Percentiles rank a stretch among this genome's conserved stretches.
phyloP scores from a whole-genome alignment of 2,888 invertebrate species.

The Biston stratarius region DNA sequence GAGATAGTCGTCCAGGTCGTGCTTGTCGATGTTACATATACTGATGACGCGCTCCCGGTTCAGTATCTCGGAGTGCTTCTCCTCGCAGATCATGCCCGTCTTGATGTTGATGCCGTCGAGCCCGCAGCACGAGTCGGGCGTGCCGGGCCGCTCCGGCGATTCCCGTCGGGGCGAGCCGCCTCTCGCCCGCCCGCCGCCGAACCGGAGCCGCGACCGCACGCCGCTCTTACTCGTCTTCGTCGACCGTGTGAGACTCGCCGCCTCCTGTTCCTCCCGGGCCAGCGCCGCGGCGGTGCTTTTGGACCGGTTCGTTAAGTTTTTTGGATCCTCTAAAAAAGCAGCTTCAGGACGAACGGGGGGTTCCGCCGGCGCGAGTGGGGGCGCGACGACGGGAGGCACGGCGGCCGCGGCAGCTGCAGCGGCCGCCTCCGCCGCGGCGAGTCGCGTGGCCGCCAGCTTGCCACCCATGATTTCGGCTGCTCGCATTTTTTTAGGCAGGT shows the following conservation, averaged over 20 bases:
- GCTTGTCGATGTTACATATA: constrained; percentile 92
- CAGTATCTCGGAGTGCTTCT: constrained; percentile 84
- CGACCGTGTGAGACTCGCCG: constrained; percentile 84
- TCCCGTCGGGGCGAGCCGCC: constrained; percentile 69
- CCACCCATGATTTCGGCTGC: constrained; percentile 82
- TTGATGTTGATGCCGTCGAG: constrained; percentile 78
- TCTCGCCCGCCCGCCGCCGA: constrained; percentile 55
- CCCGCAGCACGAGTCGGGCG: constrained; percentile 83
- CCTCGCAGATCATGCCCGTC: constrained; percentile 80
- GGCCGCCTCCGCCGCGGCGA: constrained; percentile 54
- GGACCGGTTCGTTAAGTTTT: constrained; percentile 86
- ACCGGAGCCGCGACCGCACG: constrained; percentile 59
- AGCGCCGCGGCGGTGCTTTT: constrained; percentile 86
- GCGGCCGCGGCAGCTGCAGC: constrained; percentile 54
- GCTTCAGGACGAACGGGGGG: constrained; percentile 66
- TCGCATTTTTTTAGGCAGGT: constrained; percentile 84
- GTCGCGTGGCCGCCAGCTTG: constrained; percentile 69
- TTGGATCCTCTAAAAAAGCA: constrained; percentile 86
- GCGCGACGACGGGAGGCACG: constrained; percentile 53
- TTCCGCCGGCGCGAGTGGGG: constrained; percentile 48
- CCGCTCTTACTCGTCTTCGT: constrained; percentile 81
- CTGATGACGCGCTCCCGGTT: constrained; percentile 90
- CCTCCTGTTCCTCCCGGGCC: constrained; percentile 84
- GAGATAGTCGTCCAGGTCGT: constrained; percentile 93
- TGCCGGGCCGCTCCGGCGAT: constrained; percentile 68